phyloP scores from a whole-genome alignment of 2,113 vertebrate genomes.

The Himantopus leucocephalus region DNA sequence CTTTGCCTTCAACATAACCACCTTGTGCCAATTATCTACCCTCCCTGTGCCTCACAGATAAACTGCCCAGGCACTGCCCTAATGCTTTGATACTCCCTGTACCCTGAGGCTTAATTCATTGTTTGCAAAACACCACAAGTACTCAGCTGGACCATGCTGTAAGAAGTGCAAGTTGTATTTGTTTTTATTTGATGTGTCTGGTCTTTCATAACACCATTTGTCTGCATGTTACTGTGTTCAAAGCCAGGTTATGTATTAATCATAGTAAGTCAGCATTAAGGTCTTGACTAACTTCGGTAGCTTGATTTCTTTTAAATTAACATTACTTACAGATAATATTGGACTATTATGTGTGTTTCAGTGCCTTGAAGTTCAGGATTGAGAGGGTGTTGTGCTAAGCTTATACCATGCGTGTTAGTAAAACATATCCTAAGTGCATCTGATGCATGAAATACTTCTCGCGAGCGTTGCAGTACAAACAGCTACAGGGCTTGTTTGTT shows the following conservation, averaged over 20 bases:
- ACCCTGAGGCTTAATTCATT: constrained; percentile 52
- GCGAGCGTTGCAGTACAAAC: background rate
- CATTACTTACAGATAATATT: background rate
- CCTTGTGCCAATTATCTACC: constrained; percentile 55
- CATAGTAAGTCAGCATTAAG: background rate
- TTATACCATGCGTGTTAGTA: background rate
- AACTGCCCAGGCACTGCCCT: constrained; percentile 55
- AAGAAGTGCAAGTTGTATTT: constrained; percentile 56
- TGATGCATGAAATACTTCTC: background rate
- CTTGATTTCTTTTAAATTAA: background rate
- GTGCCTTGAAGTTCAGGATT: background rate
- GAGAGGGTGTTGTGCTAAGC: background rate
- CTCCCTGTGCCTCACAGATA: constrained; percentile 38
- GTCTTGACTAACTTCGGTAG: background rate
- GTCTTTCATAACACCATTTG: constrained; percentile 38
- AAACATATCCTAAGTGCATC: background rate
- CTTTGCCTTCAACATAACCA: constrained; percentile 11
- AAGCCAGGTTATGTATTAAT: background rate
- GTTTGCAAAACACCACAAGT: constrained; percentile 63
- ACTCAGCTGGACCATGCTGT: constrained; percentile 45
- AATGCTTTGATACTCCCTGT: constrained; percentile 65
- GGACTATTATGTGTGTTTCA: background rate
- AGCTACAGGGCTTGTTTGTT: constrained; percentile 36
- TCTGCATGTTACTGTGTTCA: background rate
- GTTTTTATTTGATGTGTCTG: constrained; percentile 50